Evolutionary conservation across 2,888 invertebrate species (phyloP).

Genomic region (Erebia ligea): DNA sequence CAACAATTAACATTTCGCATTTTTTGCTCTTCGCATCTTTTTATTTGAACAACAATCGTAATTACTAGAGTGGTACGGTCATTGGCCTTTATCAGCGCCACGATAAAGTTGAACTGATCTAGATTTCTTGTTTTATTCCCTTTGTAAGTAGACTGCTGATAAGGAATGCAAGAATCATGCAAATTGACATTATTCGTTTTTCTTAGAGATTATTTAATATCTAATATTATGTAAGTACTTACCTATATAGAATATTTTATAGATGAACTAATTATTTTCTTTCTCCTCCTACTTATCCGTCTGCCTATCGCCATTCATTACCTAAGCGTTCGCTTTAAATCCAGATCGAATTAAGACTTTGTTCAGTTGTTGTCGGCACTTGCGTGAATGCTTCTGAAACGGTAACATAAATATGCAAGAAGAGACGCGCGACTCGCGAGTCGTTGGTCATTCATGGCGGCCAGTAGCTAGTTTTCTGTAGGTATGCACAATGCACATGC

Average conservation of each 20-base stretch:
- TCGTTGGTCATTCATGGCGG: too few species aligned
- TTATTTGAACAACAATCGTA: slow-evolving; percentile 22
- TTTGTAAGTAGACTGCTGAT: slow-evolving; percentile 50
- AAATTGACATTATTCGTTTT: slow-evolving; percentile 3
- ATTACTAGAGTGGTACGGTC: slow-evolving; percentile 46
- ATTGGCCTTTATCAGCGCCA: slow-evolving; percentile 48
- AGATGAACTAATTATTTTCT: not conserved
- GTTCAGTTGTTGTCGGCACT: too few species aligned
- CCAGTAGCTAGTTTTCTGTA: too few species aligned
- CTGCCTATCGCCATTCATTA: too few species aligned
- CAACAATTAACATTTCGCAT: slow-evolving; percentile 26
- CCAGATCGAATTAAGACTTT: too few species aligned
- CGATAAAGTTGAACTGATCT: slow-evolving; percentile 60
- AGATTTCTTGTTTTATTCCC: slow-evolving; percentile 52
- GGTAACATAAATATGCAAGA: too few species aligned
- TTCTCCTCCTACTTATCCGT: too few species aligned
- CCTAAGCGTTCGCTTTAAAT: too few species aligned
- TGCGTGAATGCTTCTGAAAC: too few species aligned
- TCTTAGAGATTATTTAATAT: not conserved
- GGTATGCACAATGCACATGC: too few species aligned
- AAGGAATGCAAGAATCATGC: slow-evolving; percentile 38
- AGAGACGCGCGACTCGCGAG: too few species aligned
- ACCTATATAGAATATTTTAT: not conserved
- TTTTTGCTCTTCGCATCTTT: slow-evolving; percentile 25
- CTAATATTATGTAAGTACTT: not conserved